A percentile compares a stretch with the other conserved stretches of the same genome.
phyloP scores from a whole-genome alignment of 2,797 vertebrate species.

The Calcarius lapponicus region DNA sequence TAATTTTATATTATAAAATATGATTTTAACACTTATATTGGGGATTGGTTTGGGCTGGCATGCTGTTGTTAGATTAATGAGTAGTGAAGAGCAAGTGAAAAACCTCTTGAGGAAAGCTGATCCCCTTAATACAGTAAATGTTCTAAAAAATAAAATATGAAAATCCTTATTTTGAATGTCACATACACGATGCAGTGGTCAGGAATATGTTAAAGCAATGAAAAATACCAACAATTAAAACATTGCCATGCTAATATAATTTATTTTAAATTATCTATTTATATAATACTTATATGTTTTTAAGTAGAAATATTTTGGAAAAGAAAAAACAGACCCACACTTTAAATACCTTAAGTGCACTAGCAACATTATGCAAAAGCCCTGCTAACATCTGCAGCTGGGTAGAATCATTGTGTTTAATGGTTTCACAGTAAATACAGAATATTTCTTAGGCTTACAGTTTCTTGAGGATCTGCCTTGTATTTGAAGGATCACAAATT shows the following conservation, averaged over 20 bases:
- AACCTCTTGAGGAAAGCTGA: not conserved
- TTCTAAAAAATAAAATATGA: not conserved
- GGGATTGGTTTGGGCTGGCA: not conserved
- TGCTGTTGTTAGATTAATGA: not conserved
- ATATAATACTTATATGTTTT: not conserved
- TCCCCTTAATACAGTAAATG: not conserved
- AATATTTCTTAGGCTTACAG: not conserved
- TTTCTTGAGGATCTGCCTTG: not conserved
- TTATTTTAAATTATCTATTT: not conserved
- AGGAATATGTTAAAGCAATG: not conserved
- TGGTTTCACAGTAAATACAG: not conserved
- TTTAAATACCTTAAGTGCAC: rapidly evolving
- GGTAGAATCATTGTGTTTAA: not conserved
- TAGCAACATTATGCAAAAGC: not conserved
- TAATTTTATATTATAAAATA: not conserved
- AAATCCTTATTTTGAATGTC: not conserved
- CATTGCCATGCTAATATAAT: not conserved
- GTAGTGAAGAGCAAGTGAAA: not conserved
- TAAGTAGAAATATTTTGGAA: not conserved
- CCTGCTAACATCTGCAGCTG: not conserved
- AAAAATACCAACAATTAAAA: not conserved
- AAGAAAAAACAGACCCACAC: not conserved
- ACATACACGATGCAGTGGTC: not conserved
- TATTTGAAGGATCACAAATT: not conserved
- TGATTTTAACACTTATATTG: not conserved